phyloP scores from a whole-genome alignment of 2,113 vertebrate species.

The Rana temporaria region DNA sequence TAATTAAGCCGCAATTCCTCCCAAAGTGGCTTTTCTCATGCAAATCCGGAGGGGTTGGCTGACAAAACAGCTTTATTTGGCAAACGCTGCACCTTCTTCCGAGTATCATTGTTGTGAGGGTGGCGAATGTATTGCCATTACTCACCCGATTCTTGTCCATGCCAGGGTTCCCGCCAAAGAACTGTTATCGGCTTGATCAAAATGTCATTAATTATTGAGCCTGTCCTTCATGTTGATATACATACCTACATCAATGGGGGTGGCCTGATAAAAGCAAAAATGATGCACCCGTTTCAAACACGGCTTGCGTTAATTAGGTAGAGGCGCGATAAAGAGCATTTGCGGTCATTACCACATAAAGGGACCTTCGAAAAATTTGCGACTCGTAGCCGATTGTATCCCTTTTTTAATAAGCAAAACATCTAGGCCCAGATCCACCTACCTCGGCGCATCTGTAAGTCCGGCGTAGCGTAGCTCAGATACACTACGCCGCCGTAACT shows the following conservation, averaged over 20 bases:
- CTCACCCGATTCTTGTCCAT: constrained; percentile 15
- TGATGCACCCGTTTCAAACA: too few relatives aligned
- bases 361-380: neutral
- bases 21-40: constrained; percentile 72
- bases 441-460: too few relatives aligned
- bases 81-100: constrained; percentile 64
- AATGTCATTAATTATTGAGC: constrained; percentile 10
- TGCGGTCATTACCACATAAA: neutral
- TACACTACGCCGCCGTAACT: too few relatives aligned
- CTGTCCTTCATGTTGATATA: neutral
- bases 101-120: constrained; percentile 37
- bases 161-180: constrained; percentile 29
- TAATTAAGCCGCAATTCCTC: constrained; percentile 81
- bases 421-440: too few relatives aligned
- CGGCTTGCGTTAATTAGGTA: neutral
- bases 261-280: too few relatives aligned
- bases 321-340: neutral
- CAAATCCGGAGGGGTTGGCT: constrained; percentile 71
- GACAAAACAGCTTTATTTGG: constrained; percentile 67
- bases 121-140: constrained; percentile 35
- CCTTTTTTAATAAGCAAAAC: neutral
- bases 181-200: neutral
- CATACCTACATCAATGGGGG: neutral
- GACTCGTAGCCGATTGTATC: neutral
- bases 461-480: too few relatives aligned